Conservation (phyloP, 2,888 invertebrate genomes). For the Lasioglossum figueresi region DNA sequence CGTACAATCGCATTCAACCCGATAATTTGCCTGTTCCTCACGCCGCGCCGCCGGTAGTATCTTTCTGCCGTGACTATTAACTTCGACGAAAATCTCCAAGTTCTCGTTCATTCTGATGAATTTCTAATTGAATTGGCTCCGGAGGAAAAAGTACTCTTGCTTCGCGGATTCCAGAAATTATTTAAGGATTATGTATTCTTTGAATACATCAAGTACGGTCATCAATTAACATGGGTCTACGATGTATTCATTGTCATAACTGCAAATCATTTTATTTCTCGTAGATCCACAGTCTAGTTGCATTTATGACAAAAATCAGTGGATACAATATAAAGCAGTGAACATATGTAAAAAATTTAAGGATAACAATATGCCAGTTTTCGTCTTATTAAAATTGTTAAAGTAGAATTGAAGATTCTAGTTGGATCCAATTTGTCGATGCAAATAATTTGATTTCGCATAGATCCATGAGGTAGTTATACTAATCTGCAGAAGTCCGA, state of each 20-base stretch:
- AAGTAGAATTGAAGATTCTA: too few relatives aligned
- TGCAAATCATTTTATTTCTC: too few relatives aligned
- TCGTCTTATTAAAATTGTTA: too few relatives aligned
- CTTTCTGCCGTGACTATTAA: constrained; percentile 38
- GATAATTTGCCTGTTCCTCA: constrained; percentile 69
- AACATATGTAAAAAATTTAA: too few relatives aligned
- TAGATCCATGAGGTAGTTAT: neutral
- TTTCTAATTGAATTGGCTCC: neutral
- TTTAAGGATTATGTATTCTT: neutral
- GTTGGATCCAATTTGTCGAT: neutral
- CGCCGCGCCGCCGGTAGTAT: constrained; percentile 37
- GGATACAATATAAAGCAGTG: too few relatives aligned
- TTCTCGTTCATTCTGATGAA: neutral
- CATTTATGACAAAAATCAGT: too few relatives aligned
- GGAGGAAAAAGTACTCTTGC: neutral
- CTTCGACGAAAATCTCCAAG: constrained; percentile 12
- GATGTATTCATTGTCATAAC: neutral
- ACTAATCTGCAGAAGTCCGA: constrained; percentile 20
- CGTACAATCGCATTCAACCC: constrained; percentile 64
- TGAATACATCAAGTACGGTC: neutral
- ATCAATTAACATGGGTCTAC: neutral
- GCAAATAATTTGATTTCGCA: neutral
- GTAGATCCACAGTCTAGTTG: too few relatives aligned
- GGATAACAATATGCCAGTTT: too few relatives aligned
- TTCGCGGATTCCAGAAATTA: neutral